These are phyloP conservation scores for Malurus leucopterus DNA, from an alignment of 2,797 vertebrate species.

Conservation along the genomic window DNA sequence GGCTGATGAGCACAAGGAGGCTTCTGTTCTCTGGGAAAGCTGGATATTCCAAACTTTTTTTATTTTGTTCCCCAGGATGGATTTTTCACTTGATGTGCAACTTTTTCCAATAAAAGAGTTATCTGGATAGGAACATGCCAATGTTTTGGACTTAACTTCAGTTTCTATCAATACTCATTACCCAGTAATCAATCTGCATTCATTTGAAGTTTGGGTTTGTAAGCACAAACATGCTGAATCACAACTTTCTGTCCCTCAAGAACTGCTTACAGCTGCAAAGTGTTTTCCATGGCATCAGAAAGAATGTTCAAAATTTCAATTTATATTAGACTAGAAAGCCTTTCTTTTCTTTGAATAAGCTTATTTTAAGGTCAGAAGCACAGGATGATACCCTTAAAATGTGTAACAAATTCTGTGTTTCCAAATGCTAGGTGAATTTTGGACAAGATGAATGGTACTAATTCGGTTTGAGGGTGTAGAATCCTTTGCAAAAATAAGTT, in stretches of 20 bases:
- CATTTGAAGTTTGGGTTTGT: neutral
- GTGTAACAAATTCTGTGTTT: neutral
- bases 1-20: neutral
- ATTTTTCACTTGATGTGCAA: neutral
- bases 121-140: neutral
- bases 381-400: neutral
- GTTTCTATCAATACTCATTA: neutral
- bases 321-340: neutral
- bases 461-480: neutral
- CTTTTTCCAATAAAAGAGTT: neutral
- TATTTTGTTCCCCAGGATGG: neutral
- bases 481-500: neutral
- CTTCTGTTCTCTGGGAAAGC: neutral
- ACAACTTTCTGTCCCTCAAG: neutral
- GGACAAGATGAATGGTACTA: neutral
- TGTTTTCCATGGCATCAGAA: neutral
- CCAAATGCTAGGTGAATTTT: neutral
- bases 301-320: neutral
- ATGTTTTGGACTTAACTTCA: neutral
- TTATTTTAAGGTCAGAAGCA: neutral
- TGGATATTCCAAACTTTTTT: neutral
- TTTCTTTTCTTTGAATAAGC: neutral
- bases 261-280: neutral
- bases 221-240: constrained; percentile 4
- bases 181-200: neutral